Conservation (phyloP, 2,888 invertebrate genomes). For the Caenorhabditis sinica region DNA sequence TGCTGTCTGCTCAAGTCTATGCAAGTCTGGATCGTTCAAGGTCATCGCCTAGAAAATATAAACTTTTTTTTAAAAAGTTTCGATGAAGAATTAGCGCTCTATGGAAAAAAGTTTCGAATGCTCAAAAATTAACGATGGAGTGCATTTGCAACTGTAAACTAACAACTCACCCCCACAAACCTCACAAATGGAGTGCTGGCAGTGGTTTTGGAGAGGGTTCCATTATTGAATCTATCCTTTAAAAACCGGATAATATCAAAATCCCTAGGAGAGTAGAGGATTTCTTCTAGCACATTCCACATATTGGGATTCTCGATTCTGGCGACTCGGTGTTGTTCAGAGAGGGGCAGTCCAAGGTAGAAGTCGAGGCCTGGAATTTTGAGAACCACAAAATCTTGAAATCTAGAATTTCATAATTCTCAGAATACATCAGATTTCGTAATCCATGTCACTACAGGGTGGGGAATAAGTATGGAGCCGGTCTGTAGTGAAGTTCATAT, state of each 20-base stretch:
- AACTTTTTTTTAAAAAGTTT: too few relatives aligned
- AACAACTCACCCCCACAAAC: conserved; percentile 50
- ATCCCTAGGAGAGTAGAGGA: conserved; percentile 57
- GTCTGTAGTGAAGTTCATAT: too few relatives aligned
- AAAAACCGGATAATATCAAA: conserved; percentile 59
- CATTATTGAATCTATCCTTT: conserved; percentile 44
- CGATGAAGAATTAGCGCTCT: neutral
- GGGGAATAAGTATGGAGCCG: too few relatives aligned
- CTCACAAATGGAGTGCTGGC: conserved; percentile 63
- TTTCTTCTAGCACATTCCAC: conserved; percentile 66
- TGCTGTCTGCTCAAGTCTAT: conserved; percentile 77
- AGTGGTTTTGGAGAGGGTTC: conserved; percentile 53
- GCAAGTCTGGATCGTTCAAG: conserved; percentile 79
- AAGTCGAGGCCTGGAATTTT: conserved; percentile 72
- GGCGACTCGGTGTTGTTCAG: conserved; percentile 73
- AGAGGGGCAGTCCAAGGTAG: conserved; percentile 73
- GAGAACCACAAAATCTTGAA: too few relatives aligned
- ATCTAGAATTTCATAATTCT: too few relatives aligned
- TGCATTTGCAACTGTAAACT: neutral
- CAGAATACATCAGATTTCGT: too few relatives aligned
- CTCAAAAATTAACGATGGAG: too few relatives aligned
- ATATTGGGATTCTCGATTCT: conserved; percentile 69
- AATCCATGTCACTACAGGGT: too few relatives aligned
- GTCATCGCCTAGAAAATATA: conserved; percentile 67
- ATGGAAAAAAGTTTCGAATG: too few relatives aligned